Evolutionary conservation across 2,888 invertebrate species (phyloP).

Genomic region (Camponotus fellah): DNA sequence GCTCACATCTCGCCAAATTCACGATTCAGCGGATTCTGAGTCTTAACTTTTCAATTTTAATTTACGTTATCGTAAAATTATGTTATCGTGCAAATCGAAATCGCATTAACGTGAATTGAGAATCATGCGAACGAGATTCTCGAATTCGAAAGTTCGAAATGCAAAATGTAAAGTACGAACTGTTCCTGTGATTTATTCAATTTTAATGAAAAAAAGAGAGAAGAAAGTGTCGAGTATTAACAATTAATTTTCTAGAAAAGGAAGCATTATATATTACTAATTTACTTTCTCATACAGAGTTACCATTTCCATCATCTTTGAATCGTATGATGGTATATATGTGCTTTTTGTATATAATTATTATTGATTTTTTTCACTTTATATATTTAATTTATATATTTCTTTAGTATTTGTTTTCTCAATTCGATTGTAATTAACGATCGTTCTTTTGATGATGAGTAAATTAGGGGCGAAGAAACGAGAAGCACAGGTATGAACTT

Average conservation of each 20-base stretch:
- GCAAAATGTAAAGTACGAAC: background rate
- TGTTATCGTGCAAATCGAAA: background rate
- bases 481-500: constrained; percentile 49
- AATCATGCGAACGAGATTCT: background rate
- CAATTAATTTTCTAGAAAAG: background rate
- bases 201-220: background rate
- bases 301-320: background rate
- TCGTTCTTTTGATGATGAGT: constrained; percentile 1
- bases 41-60: constrained; percentile 12
- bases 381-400: background rate
- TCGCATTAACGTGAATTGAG: background rate
- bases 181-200: background rate
- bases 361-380: background rate
- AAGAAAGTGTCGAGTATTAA: background rate
- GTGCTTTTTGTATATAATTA: background rate
- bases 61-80: background rate
- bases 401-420: background rate
- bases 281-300: background rate
- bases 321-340: background rate
- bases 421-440: background rate
- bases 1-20: constrained; percentile 1
- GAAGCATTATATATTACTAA: background rate
- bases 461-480: constrained; percentile 38
- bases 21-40: background rate
- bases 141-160: background rate